Evolutionary conservation across 1,140 invertebrate species (phyloP).

Genomic region (Metaphire vulgaris): DNA sequence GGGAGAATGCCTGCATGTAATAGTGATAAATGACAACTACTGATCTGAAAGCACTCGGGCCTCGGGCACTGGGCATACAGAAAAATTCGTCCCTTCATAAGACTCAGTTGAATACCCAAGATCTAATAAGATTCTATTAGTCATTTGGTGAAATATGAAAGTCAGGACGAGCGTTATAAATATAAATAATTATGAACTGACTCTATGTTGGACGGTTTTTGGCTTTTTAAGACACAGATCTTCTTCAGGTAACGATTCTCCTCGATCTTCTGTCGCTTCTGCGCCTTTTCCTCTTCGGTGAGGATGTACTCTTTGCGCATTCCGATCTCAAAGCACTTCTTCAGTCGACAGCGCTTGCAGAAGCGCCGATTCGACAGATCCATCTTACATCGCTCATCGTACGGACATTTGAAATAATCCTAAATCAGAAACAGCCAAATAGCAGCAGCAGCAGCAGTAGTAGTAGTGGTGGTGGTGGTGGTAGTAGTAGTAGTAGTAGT

Average conservation of each 20-base stretch:
- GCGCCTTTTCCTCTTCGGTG: not conserved
- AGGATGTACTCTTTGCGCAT: conserved; percentile 93
- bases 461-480: no score
- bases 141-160: no score
- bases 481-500: conserved; percentile 8
- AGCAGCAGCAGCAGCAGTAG: no score
- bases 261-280: not conserved
- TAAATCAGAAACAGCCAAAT: conserved; percentile 41
- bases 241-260: not conserved
- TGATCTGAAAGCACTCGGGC: no score
- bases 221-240: not conserved
- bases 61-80: no score
- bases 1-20: no score
- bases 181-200: no score
- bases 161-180: no score
- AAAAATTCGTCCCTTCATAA: no score
- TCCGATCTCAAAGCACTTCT: conserved; percentile 84
- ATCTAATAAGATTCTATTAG: no score
- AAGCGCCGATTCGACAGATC: conserved; percentile 86
- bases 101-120: no score
- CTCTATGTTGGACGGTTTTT: not conserved
- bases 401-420: conserved; percentile 86
- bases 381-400: conserved; percentile 82
- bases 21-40: no score
- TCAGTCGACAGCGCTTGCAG: conserved; percentile 85